Evolutionary conservation across 2,797 vertebrate genomes (phyloP).

Genomic region (Anisognathus igniventris): DNA sequence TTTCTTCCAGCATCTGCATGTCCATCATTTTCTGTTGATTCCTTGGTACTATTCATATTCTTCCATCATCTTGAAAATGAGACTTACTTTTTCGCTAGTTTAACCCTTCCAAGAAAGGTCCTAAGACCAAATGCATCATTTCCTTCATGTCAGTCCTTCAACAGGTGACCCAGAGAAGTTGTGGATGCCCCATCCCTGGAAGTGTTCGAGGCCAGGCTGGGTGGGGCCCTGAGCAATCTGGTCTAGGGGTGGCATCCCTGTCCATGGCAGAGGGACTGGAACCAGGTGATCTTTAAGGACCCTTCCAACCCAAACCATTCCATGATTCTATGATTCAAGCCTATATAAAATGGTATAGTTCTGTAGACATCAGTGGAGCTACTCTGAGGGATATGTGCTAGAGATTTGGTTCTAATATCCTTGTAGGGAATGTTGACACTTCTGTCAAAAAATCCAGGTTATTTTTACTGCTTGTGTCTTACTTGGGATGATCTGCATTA

Average conservation of each 20-base stretch:
- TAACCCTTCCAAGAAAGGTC: neutral
- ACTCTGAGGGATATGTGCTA: neutral
- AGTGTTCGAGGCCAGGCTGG: neutral
- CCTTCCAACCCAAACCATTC: neutral
- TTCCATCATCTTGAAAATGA: neutral
- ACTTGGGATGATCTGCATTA: neutral
- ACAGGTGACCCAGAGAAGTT: neutral
- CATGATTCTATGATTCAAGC: neutral
- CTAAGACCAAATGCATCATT: neutral
- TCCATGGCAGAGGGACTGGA: neutral
- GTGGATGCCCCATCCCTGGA: neutral
- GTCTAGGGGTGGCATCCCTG: neutral
- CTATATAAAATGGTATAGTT: neutral
- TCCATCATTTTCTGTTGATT: neutral
- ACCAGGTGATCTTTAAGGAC: neutral
- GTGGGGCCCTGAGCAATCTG: neutral
- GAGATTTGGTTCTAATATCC: neutral
- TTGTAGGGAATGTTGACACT: neutral
- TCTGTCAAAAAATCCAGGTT: neutral
- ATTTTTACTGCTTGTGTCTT: neutral
- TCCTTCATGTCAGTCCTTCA: neutral
- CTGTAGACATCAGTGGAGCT: neutral
- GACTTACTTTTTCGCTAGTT: neutral
- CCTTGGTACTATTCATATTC: neutral
- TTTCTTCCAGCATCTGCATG: neutral